phyloP scores from a whole-genome alignment of 2,113 vertebrate species.

The Plotosus lineatus region DNA sequence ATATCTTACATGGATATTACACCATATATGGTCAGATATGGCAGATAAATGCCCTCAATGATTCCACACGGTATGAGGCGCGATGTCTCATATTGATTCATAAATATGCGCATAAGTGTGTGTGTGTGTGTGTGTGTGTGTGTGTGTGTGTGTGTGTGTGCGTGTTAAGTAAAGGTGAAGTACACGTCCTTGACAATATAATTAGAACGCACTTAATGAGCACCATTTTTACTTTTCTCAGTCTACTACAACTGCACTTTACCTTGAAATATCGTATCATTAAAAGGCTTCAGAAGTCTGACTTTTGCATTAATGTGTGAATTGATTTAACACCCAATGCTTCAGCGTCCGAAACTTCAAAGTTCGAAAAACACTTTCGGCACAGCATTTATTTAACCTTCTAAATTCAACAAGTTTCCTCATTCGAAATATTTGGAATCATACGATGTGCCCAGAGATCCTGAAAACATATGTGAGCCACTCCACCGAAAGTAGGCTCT shows the following conservation, averaged over 20 bases:
- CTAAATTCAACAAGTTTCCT: background rate
- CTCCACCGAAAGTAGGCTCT: too few species aligned
- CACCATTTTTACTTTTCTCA: background rate
- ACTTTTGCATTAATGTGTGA: background rate
- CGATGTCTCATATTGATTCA: background rate
- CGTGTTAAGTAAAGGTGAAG: background rate
- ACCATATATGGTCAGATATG: background rate
- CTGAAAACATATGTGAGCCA: too few species aligned
- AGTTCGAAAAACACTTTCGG: background rate
- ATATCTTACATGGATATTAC: background rate
- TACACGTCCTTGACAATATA: background rate
- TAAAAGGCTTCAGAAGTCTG: background rate
- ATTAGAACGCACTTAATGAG: background rate
- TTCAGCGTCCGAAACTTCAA: background rate
- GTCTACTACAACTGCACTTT: background rate
- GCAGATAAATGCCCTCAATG: background rate
- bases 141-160: background rate
- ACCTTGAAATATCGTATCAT: background rate
- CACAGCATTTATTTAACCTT: background rate
- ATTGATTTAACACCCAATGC: background rate
- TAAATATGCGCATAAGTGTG: background rate
- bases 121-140: background rate
- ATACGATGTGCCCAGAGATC: background rate
- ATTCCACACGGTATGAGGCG: background rate
- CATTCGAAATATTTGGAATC: background rate